Evolutionary conservation across 2,113 vertebrate species (phyloP).

Genomic region (Cygnus buccinator): DNA sequence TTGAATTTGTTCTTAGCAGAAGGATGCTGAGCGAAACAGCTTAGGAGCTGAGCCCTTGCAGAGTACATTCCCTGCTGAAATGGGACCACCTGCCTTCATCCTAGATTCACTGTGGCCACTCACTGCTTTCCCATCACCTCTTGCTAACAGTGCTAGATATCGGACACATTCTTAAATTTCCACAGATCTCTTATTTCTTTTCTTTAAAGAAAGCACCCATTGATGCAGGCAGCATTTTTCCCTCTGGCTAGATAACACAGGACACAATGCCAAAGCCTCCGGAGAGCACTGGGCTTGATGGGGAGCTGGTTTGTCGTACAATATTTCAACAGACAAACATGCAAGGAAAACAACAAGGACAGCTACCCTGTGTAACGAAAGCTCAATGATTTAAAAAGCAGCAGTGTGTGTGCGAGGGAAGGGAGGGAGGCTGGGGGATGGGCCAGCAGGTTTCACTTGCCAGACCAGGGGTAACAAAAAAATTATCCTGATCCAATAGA

Average conservation of each 20-base stretch:
- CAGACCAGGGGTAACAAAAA: slow-evolving; percentile 33
- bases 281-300: not conserved
- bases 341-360: not conserved
- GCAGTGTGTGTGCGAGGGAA: not conserved
- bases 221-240: not conserved
- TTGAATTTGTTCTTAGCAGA: not conserved
- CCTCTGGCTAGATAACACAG: not conserved
- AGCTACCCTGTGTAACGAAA: not conserved
- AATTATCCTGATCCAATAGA: slow-evolving; percentile 26
- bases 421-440: not conserved
- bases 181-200: not conserved
- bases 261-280: not conserved
- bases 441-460: slow-evolving; percentile 3
- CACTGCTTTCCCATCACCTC: not conserved
- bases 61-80: not conserved
- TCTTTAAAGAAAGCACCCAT: not conserved
- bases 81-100: not conserved
- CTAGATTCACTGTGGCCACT: not conserved
- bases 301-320: not conserved
- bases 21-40: not conserved
- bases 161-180: slow-evolving; percentile 4
- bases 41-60: not conserved
- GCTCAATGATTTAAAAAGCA: slow-evolving; percentile 56
- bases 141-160: not conserved
- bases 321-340: not conserved